Evolutionary conservation across 2,888 invertebrate genomes (phyloP).

Genomic region (Protodeltote pygarga): DNA sequence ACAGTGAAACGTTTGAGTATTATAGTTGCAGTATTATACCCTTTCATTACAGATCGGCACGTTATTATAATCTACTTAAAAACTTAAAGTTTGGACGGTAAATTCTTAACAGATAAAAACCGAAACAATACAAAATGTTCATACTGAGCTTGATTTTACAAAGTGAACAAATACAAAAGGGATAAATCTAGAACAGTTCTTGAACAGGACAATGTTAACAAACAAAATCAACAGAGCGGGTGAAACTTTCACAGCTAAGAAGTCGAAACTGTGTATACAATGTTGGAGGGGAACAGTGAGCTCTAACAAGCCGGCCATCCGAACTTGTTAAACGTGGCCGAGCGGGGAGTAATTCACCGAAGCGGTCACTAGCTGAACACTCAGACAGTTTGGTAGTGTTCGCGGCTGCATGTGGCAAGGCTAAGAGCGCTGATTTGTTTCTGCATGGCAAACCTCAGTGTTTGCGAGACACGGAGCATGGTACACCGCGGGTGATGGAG

Average conservation of each 20-base stretch:
- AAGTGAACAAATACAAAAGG: slow-evolving; percentile 49
- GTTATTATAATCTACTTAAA: slow-evolving; percentile 10
- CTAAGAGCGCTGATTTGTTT: slow-evolving; percentile 44
- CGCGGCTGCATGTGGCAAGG: slow-evolving; percentile 47
- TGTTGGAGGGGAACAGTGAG: slow-evolving; percentile 70
- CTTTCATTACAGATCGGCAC: slow-evolving; percentile 26
- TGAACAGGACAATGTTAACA: slow-evolving; percentile 73
- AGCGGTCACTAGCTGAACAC: slow-evolving; percentile 65
- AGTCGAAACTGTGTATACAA: slow-evolving; percentile 79
- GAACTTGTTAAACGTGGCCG: slow-evolving; percentile 76
- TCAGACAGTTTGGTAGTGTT: slow-evolving; percentile 69
- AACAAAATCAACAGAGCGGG: slow-evolving; percentile 79
- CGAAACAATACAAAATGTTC: slow-evolving; percentile 27
- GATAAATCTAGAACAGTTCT: slow-evolving; percentile 52
- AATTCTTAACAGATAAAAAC: slow-evolving; percentile 25
- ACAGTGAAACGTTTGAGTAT: not conserved
- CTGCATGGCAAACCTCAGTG: slow-evolving; percentile 41
- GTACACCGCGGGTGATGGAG: slow-evolving; percentile 66
- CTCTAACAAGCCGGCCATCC: slow-evolving; percentile 81
- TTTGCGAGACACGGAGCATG: slow-evolving; percentile 44
- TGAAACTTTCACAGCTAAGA: slow-evolving; percentile 79
- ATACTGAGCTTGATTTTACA: slow-evolving; percentile 56
- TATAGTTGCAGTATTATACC: not conserved
- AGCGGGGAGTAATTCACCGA: slow-evolving; percentile 71
- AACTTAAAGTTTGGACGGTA: slow-evolving; percentile 12